Base-by-base conservation (phyloP, 2,888 invertebrate species). In the Eristalis arbustorum region DNA sequence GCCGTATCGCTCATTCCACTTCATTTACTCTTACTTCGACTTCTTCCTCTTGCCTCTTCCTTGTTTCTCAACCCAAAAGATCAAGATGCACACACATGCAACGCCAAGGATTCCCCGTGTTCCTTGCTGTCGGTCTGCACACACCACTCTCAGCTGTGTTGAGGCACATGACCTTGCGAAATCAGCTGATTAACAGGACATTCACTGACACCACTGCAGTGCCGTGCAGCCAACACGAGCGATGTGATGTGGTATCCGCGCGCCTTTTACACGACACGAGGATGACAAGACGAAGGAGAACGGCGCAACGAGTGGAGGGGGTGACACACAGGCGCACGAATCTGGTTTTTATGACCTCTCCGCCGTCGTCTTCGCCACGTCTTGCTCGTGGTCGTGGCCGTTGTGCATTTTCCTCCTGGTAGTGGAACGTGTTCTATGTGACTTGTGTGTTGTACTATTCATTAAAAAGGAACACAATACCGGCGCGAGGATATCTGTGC, bases 101-200 rank as follows among this genome's bases (percentile, higher is more conserved):
- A 40, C 14, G 18, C 18, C 28, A 84, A 80, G 84, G 80, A 84
- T 59, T 49, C 34, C 73, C 6, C 18, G 13, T 31, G 3, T 49
- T 49, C 18, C 18, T n/a, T 49, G 49, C 49, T 49, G 5, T 18
- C 49, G 49, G 31, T 49, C 5, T 11, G 22, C 28, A 8, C 28
- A n/a, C 22, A 75, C 40, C 77, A 56, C 49, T 40, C 64, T 75
- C 87, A 87, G 78, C 87, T 83, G 87, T 56, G 37, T 56, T 40
- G 18, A 62, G 74, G 11, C 59, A 67, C 49, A 49, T 78, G 87
- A 87, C 87, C 87, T 87, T 87, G 87, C 78, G 42, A 75, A 82
- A 87, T 79, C 87, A 87, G 87, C 87, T 87, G 87, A 87, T 83
- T 75, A 83, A 79, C 83, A 87, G 87, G 87, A 87, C 87, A 83